A percentile compares a stretch with the other conserved stretches of the same genome.
Evolutionary conservation across 2,797 vertebrate species (phyloP).

Genomic region (Semaprochilodus insignis): DNA sequence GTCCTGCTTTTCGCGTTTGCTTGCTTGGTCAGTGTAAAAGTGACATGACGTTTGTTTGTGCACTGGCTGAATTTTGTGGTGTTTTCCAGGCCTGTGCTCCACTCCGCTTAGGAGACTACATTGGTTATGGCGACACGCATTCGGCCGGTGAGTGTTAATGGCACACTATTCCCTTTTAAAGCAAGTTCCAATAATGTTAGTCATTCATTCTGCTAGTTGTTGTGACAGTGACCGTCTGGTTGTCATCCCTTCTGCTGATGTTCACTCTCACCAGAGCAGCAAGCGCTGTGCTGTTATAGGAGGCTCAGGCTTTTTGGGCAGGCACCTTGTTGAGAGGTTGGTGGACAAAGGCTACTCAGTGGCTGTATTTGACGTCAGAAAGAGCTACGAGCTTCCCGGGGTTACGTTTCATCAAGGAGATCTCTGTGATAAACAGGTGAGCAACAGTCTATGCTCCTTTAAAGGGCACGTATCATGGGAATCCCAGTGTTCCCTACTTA

Average conservation of each 20-base stretch:
- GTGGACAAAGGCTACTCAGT: conserved; percentile 86
- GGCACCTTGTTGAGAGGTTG: conserved; percentile 91
- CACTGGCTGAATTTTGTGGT: not conserved
- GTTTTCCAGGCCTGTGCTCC: not conserved
- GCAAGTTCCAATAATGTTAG: too few species aligned
- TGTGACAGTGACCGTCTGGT: too few species aligned
- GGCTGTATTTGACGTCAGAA: conserved; percentile 90
- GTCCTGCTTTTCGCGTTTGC: not conserved
- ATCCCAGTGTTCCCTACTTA: not conserved
- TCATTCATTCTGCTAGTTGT: too few species aligned
- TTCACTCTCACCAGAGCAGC: conserved; percentile 72
- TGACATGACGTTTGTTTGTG: not conserved
- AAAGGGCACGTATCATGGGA: not conserved
- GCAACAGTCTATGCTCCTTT: not conserved
- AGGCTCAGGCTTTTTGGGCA: conserved; percentile 93
- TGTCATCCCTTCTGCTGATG: not conserved
- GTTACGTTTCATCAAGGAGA: conserved; percentile 91
- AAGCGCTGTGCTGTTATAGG: conserved; percentile 91
- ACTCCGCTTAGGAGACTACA: not conserved
- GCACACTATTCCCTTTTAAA: too few species aligned
- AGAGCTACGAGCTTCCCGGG: conserved; percentile 81
- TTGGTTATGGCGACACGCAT: conserved; percentile 77
- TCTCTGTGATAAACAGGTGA: conserved; percentile 89
- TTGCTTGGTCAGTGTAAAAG: not conserved
- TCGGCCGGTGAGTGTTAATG: conserved; percentile 80